Conservation (phyloP, 1,140 invertebrate species). For the Gryllus bimaculatus region DNA sequence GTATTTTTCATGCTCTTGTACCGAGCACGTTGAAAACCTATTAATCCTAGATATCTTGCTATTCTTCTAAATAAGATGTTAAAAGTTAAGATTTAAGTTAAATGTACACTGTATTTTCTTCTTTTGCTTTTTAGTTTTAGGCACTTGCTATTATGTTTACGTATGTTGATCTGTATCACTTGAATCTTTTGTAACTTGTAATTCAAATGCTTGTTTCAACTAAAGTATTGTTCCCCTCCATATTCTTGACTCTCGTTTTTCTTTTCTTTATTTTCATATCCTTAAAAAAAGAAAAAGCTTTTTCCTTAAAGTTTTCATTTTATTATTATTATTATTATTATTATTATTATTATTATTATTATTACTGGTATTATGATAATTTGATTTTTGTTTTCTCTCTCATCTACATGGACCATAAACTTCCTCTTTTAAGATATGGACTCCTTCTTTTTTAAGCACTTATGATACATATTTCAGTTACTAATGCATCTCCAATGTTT, state of each 20-base stretch:
- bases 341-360: too few relatives aligned
- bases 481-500: neutral
- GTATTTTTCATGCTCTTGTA: neutral
- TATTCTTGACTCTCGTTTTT: neutral
- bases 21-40: neutral
- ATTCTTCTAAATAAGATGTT: neutral
- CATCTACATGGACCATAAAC: too few relatives aligned
- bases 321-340: neutral
- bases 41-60: neutral
- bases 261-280: neutral
- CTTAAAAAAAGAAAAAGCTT: neutral
- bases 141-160: neutral
- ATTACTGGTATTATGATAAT: too few relatives aligned
- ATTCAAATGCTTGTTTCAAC: neutral
- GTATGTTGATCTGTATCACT: neutral
- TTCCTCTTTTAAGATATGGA: neutral
- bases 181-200: slow-evolving; percentile 1
- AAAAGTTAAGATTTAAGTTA: neutral
- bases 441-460: neutral
- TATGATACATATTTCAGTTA: neutral
- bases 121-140: slow-evolving; percentile 1
- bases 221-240: slow-evolving; percentile 2
- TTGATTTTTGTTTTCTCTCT: too few relatives aligned
- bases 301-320: neutral
- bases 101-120: neutral